Conservation (phyloP, 2,888 invertebrate genomes). For the Bedellia somnulentella region DNA sequence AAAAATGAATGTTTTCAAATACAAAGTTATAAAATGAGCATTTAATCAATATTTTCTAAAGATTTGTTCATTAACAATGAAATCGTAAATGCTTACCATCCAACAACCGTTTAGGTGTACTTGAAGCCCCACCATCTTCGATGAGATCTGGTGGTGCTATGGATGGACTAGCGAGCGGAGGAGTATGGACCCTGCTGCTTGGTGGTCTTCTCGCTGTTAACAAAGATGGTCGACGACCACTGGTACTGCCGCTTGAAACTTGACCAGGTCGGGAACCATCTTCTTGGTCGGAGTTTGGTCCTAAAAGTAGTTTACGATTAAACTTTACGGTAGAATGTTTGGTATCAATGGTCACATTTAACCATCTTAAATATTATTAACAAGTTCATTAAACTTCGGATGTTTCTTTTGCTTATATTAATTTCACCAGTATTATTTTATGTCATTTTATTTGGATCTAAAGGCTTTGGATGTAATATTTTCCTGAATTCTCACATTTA, state of each 20-base stretch:
- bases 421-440: too few species aligned
- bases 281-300: constrained; percentile 75
- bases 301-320: constrained; percentile 27
- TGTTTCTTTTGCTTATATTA: too few species aligned
- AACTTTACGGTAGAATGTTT: neutral
- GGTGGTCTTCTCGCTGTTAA: constrained; percentile 50
- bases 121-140: constrained; percentile 80
- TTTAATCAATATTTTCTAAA: too few species aligned
- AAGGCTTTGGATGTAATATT: too few species aligned
- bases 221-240: constrained; percentile 39
- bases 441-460: too few species aligned
- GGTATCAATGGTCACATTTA: neutral
- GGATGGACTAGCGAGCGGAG: constrained; percentile 69
- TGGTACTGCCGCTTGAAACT: constrained; percentile 67
- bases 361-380: too few species aligned
- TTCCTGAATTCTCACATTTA: too few species aligned
- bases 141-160: constrained; percentile 67
- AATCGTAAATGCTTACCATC: constrained; percentile 46
- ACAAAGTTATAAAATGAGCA: too few species aligned
- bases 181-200: constrained; percentile 69
- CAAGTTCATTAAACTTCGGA: too few species aligned
- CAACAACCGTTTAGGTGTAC: constrained; percentile 72
- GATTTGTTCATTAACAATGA: constrained; percentile 2
- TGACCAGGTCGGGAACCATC: constrained; percentile 75
- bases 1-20: too few species aligned